Percentiles rank a stretch among this genome's conserved stretches.
phyloP scores from a whole-genome alignment of 1,140 invertebrate species.

The Zaprionus ornatus region DNA sequence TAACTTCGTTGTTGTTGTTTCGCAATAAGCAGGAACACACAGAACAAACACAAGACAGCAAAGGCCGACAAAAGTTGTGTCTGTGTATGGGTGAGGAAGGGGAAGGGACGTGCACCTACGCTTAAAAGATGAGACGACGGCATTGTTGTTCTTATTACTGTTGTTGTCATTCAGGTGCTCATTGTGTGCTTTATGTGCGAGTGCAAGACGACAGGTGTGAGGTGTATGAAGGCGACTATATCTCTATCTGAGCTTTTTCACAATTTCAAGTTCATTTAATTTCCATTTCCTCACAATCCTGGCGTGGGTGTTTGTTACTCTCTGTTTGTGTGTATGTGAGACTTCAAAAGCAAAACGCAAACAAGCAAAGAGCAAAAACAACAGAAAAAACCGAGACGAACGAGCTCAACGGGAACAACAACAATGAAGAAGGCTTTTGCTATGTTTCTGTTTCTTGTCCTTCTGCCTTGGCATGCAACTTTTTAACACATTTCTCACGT shows the following conservation, averaged over 20 bases:
- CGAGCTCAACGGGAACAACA: constrained; percentile 24
- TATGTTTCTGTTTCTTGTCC: constrained; percentile 14
- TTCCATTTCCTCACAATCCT: constrained; percentile 69
- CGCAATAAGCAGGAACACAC: not conserved
- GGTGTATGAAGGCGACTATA: not conserved
- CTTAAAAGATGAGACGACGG: constrained; percentile 8
- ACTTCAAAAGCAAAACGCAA: constrained; percentile 75
- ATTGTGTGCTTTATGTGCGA: constrained; percentile 12
- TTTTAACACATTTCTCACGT: constrained; percentile 67
- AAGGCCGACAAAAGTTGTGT: not conserved
- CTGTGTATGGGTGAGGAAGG: not conserved
- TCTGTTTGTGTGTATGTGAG: constrained; percentile 10
- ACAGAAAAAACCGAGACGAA: constrained; percentile 14
- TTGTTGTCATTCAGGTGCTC: constrained; percentile 6
- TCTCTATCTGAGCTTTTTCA: constrained; percentile 38
- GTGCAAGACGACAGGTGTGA: not conserved
- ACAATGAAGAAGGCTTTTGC: constrained; percentile 16
- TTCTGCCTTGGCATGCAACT: constrained; percentile 61
- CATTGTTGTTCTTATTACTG: constrained; percentile 4
- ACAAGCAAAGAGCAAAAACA: constrained; percentile 56
- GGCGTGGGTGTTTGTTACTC: constrained; percentile 7
- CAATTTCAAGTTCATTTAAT: constrained; percentile 76
- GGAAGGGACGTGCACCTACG: constrained; percentile 2
- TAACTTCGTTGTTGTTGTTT: constrained; percentile 5
- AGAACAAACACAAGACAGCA: not conserved